Percentiles rank a stretch among this genome's conserved stretches.
These are phyloP conservation scores for Trissolcus japonicus DNA, from an alignment of 2,888 invertebrate genomes.

Conservation along the genomic window DNA sequence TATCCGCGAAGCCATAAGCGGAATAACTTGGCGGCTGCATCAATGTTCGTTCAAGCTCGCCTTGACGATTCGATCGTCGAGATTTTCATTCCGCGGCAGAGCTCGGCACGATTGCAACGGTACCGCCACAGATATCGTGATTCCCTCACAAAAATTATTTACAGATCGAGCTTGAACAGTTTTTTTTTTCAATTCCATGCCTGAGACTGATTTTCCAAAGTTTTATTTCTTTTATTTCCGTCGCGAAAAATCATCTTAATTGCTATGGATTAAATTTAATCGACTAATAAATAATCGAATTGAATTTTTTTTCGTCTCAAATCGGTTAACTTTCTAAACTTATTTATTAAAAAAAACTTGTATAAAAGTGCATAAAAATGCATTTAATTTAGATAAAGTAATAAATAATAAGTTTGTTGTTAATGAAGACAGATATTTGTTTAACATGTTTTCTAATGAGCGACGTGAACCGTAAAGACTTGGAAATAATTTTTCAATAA, in stretches of 20 bases:
- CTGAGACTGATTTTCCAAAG: neutral
- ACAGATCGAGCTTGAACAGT: slow-evolving; percentile 12
- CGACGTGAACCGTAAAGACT: too few relatives aligned
- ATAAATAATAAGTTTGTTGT: neutral
- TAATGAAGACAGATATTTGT: neutral
- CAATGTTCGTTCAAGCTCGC: slow-evolving; percentile 48
- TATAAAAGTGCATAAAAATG: too few relatives aligned
- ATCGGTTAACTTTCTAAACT: too few relatives aligned
- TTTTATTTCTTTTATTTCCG: too few relatives aligned
- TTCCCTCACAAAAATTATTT: slow-evolving; percentile 39
- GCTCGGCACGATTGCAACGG: slow-evolving; percentile 53
- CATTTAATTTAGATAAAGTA: too few relatives aligned
- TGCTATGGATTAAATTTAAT: too few relatives aligned
- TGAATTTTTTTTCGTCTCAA: too few relatives aligned
- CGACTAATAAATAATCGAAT: too few relatives aligned
- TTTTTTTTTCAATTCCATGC: neutral
- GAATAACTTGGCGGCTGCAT: slow-evolving; percentile 48
- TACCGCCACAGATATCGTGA: slow-evolving; percentile 42
- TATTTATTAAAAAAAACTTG: too few relatives aligned
- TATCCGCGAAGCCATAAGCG: slow-evolving; percentile 48
- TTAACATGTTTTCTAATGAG: too few relatives aligned
- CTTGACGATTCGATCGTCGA: slow-evolving; percentile 55
- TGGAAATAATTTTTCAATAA: too few relatives aligned
- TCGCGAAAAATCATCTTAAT: too few relatives aligned
- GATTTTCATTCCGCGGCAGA: slow-evolving; percentile 54